phyloP scores from a whole-genome alignment of 2,113 vertebrate genomes.

The Physeter macrocephalus region DNA sequence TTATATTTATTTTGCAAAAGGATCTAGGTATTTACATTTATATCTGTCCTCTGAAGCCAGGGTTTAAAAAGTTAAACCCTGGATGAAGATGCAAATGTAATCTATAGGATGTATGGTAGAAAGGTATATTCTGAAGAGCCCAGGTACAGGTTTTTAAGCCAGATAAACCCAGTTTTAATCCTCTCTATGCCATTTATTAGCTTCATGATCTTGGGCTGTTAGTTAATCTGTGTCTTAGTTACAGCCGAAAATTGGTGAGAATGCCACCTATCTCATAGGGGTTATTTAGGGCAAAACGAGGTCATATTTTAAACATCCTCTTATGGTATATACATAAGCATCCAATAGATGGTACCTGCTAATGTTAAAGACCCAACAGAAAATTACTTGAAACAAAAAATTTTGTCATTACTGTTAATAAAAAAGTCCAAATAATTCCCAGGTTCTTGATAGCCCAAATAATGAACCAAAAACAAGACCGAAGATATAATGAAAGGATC shows the following conservation, averaged over 20 bases:
- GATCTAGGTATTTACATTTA: not conserved
- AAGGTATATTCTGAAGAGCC: not conserved
- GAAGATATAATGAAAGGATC: not conserved
- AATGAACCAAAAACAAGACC: not conserved
- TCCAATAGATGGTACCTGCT: not conserved
- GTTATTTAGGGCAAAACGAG: not conserved
- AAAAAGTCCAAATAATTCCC: not conserved
- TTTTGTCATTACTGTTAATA: not conserved
- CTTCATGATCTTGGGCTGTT: not conserved
- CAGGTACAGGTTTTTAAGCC: not conserved
- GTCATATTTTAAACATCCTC: not conserved
- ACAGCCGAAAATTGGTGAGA: not conserved
- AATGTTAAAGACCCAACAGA: not conserved
- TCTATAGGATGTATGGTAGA: not conserved
- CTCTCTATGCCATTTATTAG: not conserved
- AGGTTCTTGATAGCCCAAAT: not conserved
- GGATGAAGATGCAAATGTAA: not conserved
- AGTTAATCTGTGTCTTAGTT: not conserved
- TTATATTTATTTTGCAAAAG: slow-evolving; percentile 8
- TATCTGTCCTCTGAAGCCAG: not conserved
- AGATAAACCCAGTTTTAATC: not conserved
- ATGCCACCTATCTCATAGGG: not conserved
- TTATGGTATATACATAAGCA: not conserved
- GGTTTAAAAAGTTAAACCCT: not conserved
- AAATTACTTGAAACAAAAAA: slow-evolving; percentile 19